Evolutionary conservation across 2,888 invertebrate genomes (phyloP).

Genomic region (Nineta flava): DNA sequence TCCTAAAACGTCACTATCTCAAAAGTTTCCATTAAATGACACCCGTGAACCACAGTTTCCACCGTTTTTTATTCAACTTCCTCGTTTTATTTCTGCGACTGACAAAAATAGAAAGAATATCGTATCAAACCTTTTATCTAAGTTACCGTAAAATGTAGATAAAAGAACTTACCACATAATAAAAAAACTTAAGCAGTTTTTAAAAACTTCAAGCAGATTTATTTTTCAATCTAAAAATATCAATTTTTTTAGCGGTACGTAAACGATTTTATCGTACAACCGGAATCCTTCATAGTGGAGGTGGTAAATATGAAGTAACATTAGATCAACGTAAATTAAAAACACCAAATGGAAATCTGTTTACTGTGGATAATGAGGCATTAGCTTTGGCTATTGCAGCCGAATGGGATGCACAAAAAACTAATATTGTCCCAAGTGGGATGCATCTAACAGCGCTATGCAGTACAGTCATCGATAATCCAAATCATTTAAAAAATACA

Average conservation of each 20-base stretch:
- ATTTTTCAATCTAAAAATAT: too few relatives aligned
- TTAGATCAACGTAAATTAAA: slow-evolving; percentile 79
- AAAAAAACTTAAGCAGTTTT: too few relatives aligned
- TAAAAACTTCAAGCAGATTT: too few relatives aligned
- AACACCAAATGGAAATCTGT: slow-evolving; percentile 68
- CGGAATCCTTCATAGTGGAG: slow-evolving; percentile 49
- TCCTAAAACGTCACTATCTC: too few relatives aligned
- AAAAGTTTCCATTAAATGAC: too few relatives aligned
- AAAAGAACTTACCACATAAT: too few relatives aligned
- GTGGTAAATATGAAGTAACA: slow-evolving; percentile 61
- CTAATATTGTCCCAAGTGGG: slow-evolving; percentile 52
- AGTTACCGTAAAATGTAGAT: too few relatives aligned
- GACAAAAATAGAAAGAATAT: too few relatives aligned
- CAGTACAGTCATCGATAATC: slow-evolving; percentile 87
- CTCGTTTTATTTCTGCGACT: too few relatives aligned
- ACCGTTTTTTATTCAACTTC: too few relatives aligned
- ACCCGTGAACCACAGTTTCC: too few relatives aligned
- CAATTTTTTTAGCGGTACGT: slow-evolving; percentile 23
- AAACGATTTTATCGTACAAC: slow-evolving; percentile 64
- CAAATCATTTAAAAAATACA: slow-evolving; percentile 57
- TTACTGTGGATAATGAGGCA: slow-evolving; percentile 67
- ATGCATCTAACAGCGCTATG: slow-evolving; percentile 92
- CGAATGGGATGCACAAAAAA: slow-evolving; percentile 85
- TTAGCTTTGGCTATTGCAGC: slow-evolving; percentile 84
- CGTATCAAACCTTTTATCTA: too few relatives aligned